Evolutionary conservation across 2,113 vertebrate genomes (phyloP), one percentile per base, ranked within the genome.

Genomic region (Tachysurus vachellii): DNA sequence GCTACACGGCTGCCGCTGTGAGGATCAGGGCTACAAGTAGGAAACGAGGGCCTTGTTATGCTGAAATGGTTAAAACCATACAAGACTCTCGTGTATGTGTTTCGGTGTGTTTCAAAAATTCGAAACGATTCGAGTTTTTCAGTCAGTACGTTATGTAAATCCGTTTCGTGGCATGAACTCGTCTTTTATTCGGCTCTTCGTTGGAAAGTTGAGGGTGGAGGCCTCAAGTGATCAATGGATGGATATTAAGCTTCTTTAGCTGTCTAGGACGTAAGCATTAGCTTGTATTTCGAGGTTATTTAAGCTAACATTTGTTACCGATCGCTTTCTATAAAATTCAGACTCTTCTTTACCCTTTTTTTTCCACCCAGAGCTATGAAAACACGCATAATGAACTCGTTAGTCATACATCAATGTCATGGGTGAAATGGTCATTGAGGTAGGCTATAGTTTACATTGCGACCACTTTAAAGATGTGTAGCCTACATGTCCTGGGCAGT

Each of bases 151-250:
- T 53, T n/a, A 44, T 23, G 9, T 47, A 36, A 66, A 84, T 44
- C 31, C 81, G 28, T 64, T 83, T 59, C 86, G 71, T 87, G 81
- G 79, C 82, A 77, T 62, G 82, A 79, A 54, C 50, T 79, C 21
- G 26, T 66, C 50, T 36, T 80, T 68, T 82, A 70, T 54, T 42
- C 64, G 12, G 86, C 71, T 87, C 44, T 26, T 53, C 50, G 59
- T 21, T 77, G 80, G 86, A 87, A 83, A 87, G 81, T 87, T 87
- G 86, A 87, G 86, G 86, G 81, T 83, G 86, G 86, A 87, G 86
- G 86, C 86, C 86, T 87, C 21, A 1, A 42, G 86, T 87, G 82
- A 87, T 83, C 71, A 68, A 57, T 84, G 81, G 81, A 79, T 68
- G 82, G 71, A 84, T 64, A 64, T 76, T 83, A 57, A 68, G 81